Evolutionary conservation across 1,140 invertebrate genomes (phyloP), one percentile per base, ranked within the genome.

Genomic region (Saccostrea glomerata): DNA sequence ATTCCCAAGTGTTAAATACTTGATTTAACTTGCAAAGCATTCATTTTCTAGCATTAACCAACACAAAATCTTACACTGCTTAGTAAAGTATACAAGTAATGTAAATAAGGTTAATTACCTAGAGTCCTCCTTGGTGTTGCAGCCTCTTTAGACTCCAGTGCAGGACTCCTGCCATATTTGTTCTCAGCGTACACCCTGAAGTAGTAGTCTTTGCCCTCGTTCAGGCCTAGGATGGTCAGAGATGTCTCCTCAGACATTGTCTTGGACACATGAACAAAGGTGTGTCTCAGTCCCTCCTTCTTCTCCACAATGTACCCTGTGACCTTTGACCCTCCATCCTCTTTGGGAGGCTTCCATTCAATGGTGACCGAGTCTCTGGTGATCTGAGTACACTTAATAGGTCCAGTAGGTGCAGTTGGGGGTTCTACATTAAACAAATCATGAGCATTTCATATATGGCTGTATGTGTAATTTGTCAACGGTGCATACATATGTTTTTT

Each of bases 141-240:
- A 0, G 98, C 97, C 95, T 98, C 98, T 7, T 96, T 95, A 5
- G 98, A 98, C 93, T 98, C 97, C 23, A 99, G 95, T 20, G 98
- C 97, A 85, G 97, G 97, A 93, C 99, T 98, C 95, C 98, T 97
- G n/a, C 99, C 99, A 94, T 99, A 99, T 83, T 99, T 98, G 95
- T 99, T 99, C 36, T 98, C 98, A n/a, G 99, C 99, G 96, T 98
- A 98, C 7, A 99, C 97, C 90, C 98, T 96, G 96, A 99, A 99
- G 92, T 98, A 96, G 93, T 99, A 99, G 95, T 99, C 98, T 92
- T 98, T 98, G 85, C 98, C 97, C 95, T 99, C 98, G 0, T 97
- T 98, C 11, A 99, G 89, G 91, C 98, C 97, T 93, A 98, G 97
- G 0, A 98, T 97, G 0, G 97, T 98, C 94, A 98, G 98, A 90